These are phyloP conservation scores for Colossoma macropomum DNA, from an alignment of 2,113 vertebrate genomes.

Conservation along the genomic window DNA sequence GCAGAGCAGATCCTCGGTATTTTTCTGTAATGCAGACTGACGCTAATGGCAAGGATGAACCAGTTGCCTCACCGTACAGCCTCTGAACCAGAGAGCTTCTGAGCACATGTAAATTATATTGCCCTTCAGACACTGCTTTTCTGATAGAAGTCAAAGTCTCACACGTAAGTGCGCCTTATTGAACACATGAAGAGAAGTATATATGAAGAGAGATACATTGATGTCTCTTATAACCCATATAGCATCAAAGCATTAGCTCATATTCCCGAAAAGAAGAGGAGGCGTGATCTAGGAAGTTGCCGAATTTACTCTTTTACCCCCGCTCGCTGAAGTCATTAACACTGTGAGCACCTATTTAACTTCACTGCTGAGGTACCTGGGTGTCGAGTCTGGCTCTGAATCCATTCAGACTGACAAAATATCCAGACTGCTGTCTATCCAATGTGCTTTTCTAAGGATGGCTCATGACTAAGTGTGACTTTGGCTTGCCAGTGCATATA, in stretches of 20 bases:
- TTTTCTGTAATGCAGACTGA: conserved; percentile 1
- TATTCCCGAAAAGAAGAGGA: neutral
- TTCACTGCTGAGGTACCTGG: neutral
- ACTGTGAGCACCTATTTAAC: neutral
- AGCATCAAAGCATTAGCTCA: neutral
- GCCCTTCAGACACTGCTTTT: neutral
- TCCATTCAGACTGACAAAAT: neutral
- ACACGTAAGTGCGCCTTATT: neutral
- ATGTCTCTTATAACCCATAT: neutral
- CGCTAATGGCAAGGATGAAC: neutral
- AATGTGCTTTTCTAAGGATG: neutral
- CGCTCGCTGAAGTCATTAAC: neutral
- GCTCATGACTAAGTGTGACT: neutral
- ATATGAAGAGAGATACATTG: neutral
- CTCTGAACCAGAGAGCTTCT: neutral
- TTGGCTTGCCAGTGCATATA: neutral
- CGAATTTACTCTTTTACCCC: neutral
- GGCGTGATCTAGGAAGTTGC: neutral
- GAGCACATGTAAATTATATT: neutral
- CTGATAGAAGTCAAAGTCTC: neutral
- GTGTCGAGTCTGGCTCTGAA: neutral
- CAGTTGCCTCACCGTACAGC: neutral
- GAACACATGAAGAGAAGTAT: neutral
- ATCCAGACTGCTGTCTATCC: neutral
- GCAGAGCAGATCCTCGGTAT: neutral